A percentile compares a stretch with the other conserved stretches of the same genome.
Conservation (phyloP, 1,140 invertebrate genomes). For the Temnothorax nylanderi region DNA sequence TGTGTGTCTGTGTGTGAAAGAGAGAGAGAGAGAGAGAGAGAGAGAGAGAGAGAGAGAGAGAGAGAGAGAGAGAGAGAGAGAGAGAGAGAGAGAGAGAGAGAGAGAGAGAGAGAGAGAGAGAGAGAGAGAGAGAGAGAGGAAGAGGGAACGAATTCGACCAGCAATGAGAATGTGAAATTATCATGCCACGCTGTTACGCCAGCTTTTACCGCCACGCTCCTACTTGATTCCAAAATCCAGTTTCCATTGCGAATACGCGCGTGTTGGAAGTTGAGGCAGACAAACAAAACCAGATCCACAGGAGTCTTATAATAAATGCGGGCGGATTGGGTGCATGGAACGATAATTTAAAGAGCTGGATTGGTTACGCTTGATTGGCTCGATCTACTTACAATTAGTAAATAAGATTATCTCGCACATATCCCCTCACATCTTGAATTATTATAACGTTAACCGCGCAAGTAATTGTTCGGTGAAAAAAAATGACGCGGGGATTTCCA, state of each 20-base stretch:
- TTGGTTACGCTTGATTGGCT: not conserved
- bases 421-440: not conserved
- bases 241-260: not conserved
- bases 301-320: conserved; percentile 5
- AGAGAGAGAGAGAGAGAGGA: conserved; percentile 6
- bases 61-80: conserved; percentile 8
- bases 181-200: not conserved
- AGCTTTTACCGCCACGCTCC: conserved; percentile 24
- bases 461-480: conserved; percentile 6
- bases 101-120: conserved; percentile 14
- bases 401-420: not conserved
- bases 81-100: conserved; percentile 10
- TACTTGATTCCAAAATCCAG: conserved; percentile 51
- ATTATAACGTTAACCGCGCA: not conserved
- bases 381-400: not conserved
- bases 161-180: conserved; percentile 45
- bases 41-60: conserved; percentile 4
- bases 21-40: conserved; percentile 14
- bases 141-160: not conserved
- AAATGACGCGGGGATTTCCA: not conserved
- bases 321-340: not conserved
- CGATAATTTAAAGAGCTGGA: not conserved
- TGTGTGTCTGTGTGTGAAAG: not conserved
- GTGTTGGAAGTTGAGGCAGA: not conserved
- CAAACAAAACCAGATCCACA: conserved; percentile 28